Base-by-base conservation (phyloP, 1,140 invertebrate species). In the Orius insidiosus region DNA sequence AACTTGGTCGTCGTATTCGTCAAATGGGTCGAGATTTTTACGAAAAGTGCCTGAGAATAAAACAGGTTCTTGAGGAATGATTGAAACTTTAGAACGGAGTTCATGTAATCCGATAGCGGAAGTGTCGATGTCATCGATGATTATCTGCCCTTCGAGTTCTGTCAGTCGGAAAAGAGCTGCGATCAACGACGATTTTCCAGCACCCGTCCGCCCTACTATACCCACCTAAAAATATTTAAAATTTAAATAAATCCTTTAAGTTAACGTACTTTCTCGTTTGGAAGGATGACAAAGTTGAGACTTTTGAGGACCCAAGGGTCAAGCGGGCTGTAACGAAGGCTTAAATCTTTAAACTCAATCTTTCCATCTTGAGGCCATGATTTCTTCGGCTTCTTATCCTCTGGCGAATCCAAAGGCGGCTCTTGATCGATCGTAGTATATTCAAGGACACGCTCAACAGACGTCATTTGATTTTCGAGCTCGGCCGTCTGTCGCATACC, bases 141-240 rank as follows among this genome's bases (percentile, higher is more conserved):
- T 59, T 16, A 89, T 76, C 1, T 50, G 55, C 11, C 80, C 82
- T 9, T 68, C 64, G n/a, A 73, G 68, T 50, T 75, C 70, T 1
- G 72, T 70, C 43, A 87, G 63, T 55, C 80, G 68, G 58, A 84
- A 83, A 8, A 85, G 57, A 0, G 78, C 72, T 10, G 73, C 63
- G 8, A 85, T 78, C 6, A 86, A 66, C 0, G 83, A 85, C 0
- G 79, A 81, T 56, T n/a, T n/a, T n/a, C 87, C 87, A 24, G 85
- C 78, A 9, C 80, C 81, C 8, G 75, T 76, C 40, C 73, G 50
- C 1, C 70, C 80, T 5, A 85, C 78, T 6, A 85, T 82, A 5
- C 83, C 82, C 9, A 77, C 63, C 57, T 64, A 33, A 5, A 18
- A 48, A 24, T 40, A 35, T 38, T 36, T 11, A 49, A 13, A 46